A percentile compares a stretch with the other conserved stretches of the same genome.
These are phyloP conservation scores for Callipepla squamata DNA, from an alignment of 2,113 vertebrate genomes.

Conservation along the genomic window DNA sequence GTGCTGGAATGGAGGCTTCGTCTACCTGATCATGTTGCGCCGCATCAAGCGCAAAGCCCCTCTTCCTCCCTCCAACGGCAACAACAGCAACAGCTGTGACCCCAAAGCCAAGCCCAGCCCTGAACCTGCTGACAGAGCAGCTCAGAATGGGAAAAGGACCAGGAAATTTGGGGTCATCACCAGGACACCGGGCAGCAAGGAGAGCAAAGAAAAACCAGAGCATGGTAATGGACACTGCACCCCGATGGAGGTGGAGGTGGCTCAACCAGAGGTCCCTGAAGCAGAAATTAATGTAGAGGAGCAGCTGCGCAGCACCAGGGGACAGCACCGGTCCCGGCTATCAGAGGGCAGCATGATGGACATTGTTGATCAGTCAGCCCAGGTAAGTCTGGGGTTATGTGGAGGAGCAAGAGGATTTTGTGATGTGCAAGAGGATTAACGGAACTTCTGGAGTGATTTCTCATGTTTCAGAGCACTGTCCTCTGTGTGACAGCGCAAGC, in stretches of 20 bases:
- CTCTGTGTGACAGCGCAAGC: neutral
- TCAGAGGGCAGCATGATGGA: conserved; percentile 77
- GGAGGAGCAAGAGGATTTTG: neutral
- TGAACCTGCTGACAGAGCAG: conserved; percentile 56
- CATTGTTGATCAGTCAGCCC: conserved; percentile 75
- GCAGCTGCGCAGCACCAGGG: conserved; percentile 17
- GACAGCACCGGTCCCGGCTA: conserved; percentile 67
- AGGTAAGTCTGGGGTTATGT: conserved; percentile 75
- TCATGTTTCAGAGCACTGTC: neutral
- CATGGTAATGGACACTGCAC: conserved; percentile 72
- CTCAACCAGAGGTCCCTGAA: conserved; percentile 66
- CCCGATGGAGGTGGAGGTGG: conserved; percentile 73
- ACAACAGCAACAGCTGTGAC: conserved; percentile 74
- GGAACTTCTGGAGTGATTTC: neutral
- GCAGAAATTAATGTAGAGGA: conserved; percentile 41
- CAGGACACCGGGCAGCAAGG: conserved; percentile 77
- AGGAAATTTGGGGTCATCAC: conserved; percentile 95
- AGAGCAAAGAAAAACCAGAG: conserved; percentile 59
- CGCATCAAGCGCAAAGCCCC: conserved; percentile 94
- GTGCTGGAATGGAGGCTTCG: conserved; percentile 96
- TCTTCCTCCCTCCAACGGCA: conserved; percentile 84
- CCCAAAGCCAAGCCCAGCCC: conserved; percentile 69
- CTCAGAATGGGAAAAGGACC: conserved; percentile 85
- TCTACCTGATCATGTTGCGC: conserved; percentile 97
- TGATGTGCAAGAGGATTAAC: accelerated